phyloP scores from a whole-genome alignment of 1,140 invertebrate species.

The Calliphora vicina region DNA sequence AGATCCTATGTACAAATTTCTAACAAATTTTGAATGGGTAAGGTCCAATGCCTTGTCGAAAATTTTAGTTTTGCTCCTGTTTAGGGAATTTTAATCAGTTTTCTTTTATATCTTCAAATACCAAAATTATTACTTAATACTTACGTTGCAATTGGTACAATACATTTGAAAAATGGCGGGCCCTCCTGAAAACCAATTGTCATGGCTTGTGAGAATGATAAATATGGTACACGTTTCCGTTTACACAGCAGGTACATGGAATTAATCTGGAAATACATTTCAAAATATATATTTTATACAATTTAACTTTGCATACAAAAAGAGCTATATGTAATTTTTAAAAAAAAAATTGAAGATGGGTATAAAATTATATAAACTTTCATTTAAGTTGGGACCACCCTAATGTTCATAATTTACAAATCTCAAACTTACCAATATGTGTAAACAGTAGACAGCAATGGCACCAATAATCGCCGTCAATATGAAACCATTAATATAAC shows the following conservation, averaged over 20 bases:
- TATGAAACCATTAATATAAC: constrained; percentile 70
- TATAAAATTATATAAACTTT: no score
- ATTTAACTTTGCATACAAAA: no score
- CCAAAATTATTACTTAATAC: constrained; percentile 43
- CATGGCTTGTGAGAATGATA: constrained; percentile 74
- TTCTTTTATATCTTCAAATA: neutral
- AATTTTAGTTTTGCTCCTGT: no score
- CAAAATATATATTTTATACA: no score
- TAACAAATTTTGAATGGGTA: no score
- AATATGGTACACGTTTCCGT: constrained; percentile 65
- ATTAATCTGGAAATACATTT: constrained; percentile 59
- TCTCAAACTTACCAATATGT: constrained; percentile 69
- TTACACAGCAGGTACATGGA: constrained; percentile 70
- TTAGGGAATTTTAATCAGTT: no score
- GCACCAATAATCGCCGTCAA: constrained; percentile 69
- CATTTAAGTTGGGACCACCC: no score
- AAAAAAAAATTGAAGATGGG: no score
- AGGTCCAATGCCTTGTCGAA: no score
- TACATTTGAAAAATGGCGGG: constrained; percentile 66
- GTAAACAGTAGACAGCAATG: constrained; percentile 73
- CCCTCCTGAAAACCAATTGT: constrained; percentile 69
- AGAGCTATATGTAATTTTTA: no score
- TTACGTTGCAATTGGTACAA: constrained; percentile 69
- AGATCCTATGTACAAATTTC: no score
- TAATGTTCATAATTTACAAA: no score